phyloP scores from a whole-genome alignment of 2,797 vertebrate genomes.

The Lemur catta region DNA sequence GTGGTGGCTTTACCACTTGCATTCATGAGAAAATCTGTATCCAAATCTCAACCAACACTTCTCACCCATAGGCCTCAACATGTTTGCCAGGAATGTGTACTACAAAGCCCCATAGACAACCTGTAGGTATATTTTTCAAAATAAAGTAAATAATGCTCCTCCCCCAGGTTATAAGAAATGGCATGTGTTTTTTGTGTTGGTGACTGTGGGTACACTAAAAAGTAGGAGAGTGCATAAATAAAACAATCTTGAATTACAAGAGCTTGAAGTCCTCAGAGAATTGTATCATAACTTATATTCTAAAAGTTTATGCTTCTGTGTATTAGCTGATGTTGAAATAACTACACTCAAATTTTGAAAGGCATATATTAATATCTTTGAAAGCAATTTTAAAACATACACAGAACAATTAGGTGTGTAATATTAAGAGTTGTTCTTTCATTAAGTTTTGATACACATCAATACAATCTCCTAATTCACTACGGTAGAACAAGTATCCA shows the following conservation, averaged over 20 bases:
- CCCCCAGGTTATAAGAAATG: neutral
- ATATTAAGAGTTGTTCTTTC: slow-evolving; percentile 26
- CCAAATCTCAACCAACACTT: slow-evolving; percentile 1
- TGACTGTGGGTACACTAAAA: neutral
- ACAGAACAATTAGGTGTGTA: neutral
- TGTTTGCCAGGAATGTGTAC: neutral
- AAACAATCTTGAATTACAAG: slow-evolving; percentile 19
- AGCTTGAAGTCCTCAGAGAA: neutral
- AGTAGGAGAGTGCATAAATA: neutral
- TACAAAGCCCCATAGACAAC: neutral
- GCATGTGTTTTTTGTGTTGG: neutral
- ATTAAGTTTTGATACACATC: slow-evolving; percentile 32
- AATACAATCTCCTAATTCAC: slow-evolving; percentile 7
- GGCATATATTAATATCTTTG: neutral
- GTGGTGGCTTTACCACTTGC: neutral
- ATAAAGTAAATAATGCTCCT: neutral
- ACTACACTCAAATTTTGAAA: slow-evolving; percentile 27
- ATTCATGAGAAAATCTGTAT: neutral
- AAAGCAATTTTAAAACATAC: slow-evolving; percentile 16
- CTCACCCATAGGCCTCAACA: neutral
- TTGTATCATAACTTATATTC: neutral
- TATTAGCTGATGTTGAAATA: slow-evolving; percentile 45
- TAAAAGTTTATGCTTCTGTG: neutral
- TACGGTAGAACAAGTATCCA: neutral
- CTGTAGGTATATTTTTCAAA: neutral